Conservation (phyloP, 2,888 invertebrate genomes). For the Nomada lathburiana region DNA sequence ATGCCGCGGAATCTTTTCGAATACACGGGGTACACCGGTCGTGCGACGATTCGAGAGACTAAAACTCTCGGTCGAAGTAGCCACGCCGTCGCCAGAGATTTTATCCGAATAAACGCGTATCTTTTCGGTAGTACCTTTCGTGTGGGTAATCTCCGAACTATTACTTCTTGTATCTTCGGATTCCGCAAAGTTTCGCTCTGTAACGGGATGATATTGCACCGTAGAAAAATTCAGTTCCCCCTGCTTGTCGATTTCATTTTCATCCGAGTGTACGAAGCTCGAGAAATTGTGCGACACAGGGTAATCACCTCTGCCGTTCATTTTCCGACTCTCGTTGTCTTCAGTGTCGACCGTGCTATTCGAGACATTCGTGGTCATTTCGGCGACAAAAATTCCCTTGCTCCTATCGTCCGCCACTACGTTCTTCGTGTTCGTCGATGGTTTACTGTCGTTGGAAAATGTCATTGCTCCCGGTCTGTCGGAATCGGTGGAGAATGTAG, state of each 20-base stretch:
- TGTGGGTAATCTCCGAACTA: not conserved
- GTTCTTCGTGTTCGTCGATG: too few relatives aligned
- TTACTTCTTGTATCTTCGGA: not conserved
- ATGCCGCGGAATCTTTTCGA: not conserved
- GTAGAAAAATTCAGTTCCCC: not conserved
- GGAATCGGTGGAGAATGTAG: not conserved
- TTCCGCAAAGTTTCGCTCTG: not conserved
- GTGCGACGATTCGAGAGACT: not conserved
- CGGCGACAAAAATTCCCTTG: not conserved
- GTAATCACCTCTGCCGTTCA: not conserved
- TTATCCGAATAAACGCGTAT: not conserved
- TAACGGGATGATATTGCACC: not conserved
- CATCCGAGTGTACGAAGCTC: not conserved
- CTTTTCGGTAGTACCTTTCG: not conserved
- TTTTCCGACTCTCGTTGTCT: too few relatives aligned
- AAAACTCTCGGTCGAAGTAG: slow-evolving; percentile 4
- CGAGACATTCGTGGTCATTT: not conserved
- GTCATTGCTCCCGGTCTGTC: not conserved
- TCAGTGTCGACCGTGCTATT: not conserved
- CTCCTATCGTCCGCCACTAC: not conserved
- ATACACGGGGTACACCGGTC: not conserved
- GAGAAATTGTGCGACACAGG: not conserved
- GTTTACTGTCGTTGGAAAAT: not conserved
- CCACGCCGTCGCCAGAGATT: slow-evolving; percentile 1
- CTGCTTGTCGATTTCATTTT: not conserved